Percentiles rank a stretch among this genome's conserved stretches.
Conservation (phyloP, 2,113 vertebrate species). For the Dendropsophus ebraccatus region DNA sequence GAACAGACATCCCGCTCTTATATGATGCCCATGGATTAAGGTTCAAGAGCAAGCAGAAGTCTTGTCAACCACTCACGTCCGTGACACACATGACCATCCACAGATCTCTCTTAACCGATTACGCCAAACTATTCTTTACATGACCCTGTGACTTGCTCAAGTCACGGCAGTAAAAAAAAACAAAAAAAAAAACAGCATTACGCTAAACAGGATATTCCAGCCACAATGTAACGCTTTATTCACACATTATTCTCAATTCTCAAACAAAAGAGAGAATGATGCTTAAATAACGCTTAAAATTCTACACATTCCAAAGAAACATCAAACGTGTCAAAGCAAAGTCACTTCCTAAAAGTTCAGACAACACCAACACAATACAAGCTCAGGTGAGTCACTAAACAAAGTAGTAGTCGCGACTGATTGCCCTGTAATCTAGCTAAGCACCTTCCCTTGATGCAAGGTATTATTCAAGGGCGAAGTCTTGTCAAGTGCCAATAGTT, state of each 20-base stretch:
- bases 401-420: not conserved
- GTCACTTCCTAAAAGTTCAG: conserved; percentile 23
- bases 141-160: not conserved
- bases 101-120: too few species aligned
- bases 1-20: not conserved
- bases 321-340: conserved; percentile 5
- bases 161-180: not conserved
- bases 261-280: conserved; percentile 20
- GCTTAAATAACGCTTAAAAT: conserved; percentile 33
- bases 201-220: conserved; percentile 32
- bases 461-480: conserved; percentile 2
- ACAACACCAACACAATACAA: not conserved
- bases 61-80: too few species aligned
- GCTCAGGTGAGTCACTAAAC: conserved; percentile 1
- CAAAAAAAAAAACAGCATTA: not conserved
- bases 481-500: not conserved
- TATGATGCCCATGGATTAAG: not conserved
- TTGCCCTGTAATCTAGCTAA: not conserved
- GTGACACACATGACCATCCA: not conserved
- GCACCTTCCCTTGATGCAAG: not conserved
- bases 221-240: not conserved
- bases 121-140: not conserved
- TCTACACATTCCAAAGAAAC: conserved; percentile 25
- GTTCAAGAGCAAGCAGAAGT: not conserved
- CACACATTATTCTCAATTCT: not conserved